phyloP scores from a whole-genome alignment of 2,113 vertebrate species.

The Oryzias woworae region DNA sequence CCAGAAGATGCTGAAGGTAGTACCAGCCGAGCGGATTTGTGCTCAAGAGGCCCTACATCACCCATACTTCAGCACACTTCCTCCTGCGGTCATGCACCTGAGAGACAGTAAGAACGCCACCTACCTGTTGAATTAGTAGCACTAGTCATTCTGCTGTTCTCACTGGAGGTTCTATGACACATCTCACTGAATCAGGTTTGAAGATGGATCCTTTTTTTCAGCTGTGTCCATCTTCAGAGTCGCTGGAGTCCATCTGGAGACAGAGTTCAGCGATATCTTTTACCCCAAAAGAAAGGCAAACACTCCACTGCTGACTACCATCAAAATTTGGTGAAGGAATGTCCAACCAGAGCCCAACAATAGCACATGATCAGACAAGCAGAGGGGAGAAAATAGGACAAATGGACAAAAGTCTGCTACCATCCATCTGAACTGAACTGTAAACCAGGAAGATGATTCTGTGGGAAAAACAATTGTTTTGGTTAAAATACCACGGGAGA shows the following conservation, averaged over 20 bases:
- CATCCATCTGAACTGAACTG: too few relatives aligned
- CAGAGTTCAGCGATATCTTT: conserved; percentile 83
- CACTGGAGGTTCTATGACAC: too few relatives aligned
- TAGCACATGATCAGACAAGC: background rate
- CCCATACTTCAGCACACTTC: conserved; percentile 84
- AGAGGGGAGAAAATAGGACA: background rate
- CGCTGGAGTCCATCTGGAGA: conserved; percentile 83
- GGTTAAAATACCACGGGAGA: too few relatives aligned
- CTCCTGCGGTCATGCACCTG: conserved; percentile 82
- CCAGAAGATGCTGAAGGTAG: conserved; percentile 80
- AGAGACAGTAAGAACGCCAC: conserved; percentile 74
- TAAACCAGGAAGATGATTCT: too few relatives aligned
- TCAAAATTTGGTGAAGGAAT: conserved; percentile 78
- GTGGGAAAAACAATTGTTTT: too few relatives aligned
- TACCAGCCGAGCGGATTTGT: conserved; percentile 77
- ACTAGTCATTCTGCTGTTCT: background rate
- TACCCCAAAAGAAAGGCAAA: conserved; percentile 68
- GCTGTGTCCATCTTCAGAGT: conserved; percentile 86
- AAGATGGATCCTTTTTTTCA: conserved; percentile 41
- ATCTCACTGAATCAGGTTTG: background rate
- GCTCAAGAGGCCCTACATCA: conserved; percentile 79
- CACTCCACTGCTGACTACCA: conserved; percentile 52
- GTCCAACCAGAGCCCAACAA: background rate
- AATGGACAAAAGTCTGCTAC: too few relatives aligned
- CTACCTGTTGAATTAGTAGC: background rate